Conservation (phyloP, 92 coral and sea anemone genomes). For the Umimayanthus kanabou region DNA sequence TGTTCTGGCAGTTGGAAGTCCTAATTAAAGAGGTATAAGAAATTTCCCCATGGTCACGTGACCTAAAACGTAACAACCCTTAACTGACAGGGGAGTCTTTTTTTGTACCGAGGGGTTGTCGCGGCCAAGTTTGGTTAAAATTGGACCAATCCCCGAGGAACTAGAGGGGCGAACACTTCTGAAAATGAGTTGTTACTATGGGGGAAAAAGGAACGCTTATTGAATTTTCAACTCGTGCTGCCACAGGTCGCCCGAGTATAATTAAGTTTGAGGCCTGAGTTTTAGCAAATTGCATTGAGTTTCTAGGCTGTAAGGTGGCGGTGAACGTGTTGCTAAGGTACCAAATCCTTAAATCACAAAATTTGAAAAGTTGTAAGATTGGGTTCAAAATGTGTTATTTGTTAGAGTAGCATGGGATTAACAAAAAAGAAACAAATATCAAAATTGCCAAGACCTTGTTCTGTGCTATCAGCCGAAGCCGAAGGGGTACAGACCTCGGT, state of each 20-base stretch:
- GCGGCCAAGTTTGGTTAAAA: constrained; percentile 12
- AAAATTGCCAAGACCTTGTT: constrained; percentile 13
- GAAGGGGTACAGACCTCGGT: constrained; percentile 15
- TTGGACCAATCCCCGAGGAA: constrained; percentile 13
- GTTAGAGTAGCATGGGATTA: not conserved
- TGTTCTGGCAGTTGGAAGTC: no score
- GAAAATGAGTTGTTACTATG: constrained; percentile 8
- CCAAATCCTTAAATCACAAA: not conserved
- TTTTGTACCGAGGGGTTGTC: constrained; percentile 3
- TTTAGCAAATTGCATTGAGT: constrained; percentile 11
- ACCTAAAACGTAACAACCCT: not conserved
- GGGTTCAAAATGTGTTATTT: constrained; percentile 24
- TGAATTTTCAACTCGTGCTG: constrained; percentile 8
- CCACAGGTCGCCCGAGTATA: constrained; percentile 17
- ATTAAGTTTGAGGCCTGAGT: not conserved
- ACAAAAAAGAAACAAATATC: not conserved
- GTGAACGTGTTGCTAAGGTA: constrained; percentile 16
- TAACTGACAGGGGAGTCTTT: not conserved
- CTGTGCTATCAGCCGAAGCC: constrained; percentile 15
- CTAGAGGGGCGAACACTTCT: constrained; percentile 15
- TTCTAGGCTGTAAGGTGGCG: constrained; percentile 19
- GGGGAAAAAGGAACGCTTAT: not conserved
- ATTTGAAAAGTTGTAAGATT: not conserved
- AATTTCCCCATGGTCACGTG: constrained; percentile 15
- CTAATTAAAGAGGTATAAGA: not conserved